Evolutionary conservation across 2,888 invertebrate species (phyloP), one percentile per base, ranked within the genome.

Genomic region (Eristalis intricaria): DNA sequence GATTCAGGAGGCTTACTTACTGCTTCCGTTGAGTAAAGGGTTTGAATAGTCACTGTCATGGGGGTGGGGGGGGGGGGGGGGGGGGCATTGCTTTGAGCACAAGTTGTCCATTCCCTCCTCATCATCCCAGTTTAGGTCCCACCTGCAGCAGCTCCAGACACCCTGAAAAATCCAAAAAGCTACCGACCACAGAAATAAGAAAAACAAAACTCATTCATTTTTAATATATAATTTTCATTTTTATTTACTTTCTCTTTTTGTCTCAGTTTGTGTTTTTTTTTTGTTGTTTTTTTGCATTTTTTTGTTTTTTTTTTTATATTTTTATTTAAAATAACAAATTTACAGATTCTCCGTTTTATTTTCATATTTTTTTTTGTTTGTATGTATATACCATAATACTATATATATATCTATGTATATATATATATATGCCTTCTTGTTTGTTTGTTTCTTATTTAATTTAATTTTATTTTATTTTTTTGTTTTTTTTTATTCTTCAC

Each of bases 271-370:
- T 70, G 70, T 77, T 71, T 83, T 78, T 71, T 64, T 70, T 83
- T 76, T 77, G 23, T 23, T 11, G 60, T 64, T 38, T 79, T 68
- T 81, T 22, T 75, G 11, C n/a, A 19, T 32, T 32, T 65, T 65
- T 68, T n/a, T n/a, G n/a, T n/a, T n/a, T 86, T 78, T 75, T 79
- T 87, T 86, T 83, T 86, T 83, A 78, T 83, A 74, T 83, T 87
- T 84, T 87, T 87, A 89, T 89, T 89, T 89, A 89, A 89, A 89
- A 89, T 89, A 89, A 89, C 89, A 89, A 89, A 89, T 88, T 86
- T 86, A 86, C 85, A 88, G 84, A 84, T 84, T 50, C 80, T 87
- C 68, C 68, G 58, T 76, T 73, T 83, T 87, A 58, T 71, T 84
- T 73, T n/a, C 4, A 38, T 13, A 29, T 38, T 38, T 13, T 38